These are phyloP conservation scores for Siphlonurus alternatus DNA, from an alignment of 2,888 invertebrate genomes.

Conservation along the genomic window DNA sequence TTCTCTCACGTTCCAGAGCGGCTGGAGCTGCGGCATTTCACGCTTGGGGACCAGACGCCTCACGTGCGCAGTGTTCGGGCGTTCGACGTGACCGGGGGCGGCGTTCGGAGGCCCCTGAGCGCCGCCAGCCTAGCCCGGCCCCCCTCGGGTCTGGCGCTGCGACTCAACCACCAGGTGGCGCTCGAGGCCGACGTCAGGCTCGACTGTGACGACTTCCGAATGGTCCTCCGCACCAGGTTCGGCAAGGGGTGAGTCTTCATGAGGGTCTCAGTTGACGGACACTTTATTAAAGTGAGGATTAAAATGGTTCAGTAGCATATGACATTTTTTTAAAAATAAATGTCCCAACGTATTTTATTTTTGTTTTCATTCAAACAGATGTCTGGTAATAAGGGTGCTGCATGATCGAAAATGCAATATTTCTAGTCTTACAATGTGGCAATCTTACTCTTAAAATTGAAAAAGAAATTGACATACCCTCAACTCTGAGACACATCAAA, in stretches of 20 bases:
- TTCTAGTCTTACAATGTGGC: too few relatives aligned
- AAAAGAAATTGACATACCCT: too few relatives aligned
- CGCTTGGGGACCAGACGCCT: conserved; percentile 29
- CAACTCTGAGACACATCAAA: too few relatives aligned
- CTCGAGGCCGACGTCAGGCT: conserved; percentile 30
- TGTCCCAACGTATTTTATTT: too few relatives aligned
- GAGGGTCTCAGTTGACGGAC: not conserved
- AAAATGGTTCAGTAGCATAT: too few relatives aligned
- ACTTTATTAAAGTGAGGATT: too few relatives aligned
- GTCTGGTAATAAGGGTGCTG: too few relatives aligned
- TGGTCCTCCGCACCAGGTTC: conserved; percentile 30
- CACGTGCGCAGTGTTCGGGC: conserved; percentile 23
- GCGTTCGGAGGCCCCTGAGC: conserved; percentile 15
- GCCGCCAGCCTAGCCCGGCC: conserved; percentile 9
- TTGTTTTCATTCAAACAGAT: too few relatives aligned
- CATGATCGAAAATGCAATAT: too few relatives aligned
- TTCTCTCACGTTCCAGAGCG: conserved; percentile 26
- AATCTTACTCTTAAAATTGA: too few relatives aligned
- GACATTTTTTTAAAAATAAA: too few relatives aligned
- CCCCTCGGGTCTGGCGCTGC: conserved; percentile 10
- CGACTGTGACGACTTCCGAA: conserved; percentile 32
- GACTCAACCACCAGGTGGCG: conserved; percentile 24
- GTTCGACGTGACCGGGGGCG: conserved; percentile 24
- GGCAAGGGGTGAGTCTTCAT: conserved; percentile 24
- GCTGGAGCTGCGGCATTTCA: conserved; percentile 29